Evolutionary conservation across 1,140 invertebrate genomes (phyloP), one percentile per base, ranked within the genome.

Genomic region (Aradophagus sp.): DNA sequence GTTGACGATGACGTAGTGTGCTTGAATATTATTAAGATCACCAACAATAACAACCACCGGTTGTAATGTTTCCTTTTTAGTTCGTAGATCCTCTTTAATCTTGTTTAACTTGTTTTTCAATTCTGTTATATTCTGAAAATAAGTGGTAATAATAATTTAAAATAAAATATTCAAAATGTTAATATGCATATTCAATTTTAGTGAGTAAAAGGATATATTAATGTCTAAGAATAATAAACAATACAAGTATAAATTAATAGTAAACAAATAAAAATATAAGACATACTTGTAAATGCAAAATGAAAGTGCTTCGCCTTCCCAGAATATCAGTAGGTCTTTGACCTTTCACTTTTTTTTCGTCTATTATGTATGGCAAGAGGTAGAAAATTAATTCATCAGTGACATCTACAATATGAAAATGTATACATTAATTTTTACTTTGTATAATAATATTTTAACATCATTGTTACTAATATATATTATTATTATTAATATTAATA

Each of bases 1-100:
- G 20, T 56, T 56, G 1, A 58, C 12, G 27, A 70, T 32, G 0
- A 58, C 52, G 16, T 17, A 26, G 6, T n/a, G 19, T 14, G 12
- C 13, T 36, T 58, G 5, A 0, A 31, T 26, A 17, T 31, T 13
- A 10, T 17, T 20, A 8, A 70, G n/a, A 11, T 50, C 27, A 16
- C 58, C 58, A 19, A 63, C 15, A 11, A 63, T n/a, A 13, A 23
- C 32, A 7, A 66, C 62, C 5, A 66, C 35, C 20, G 62, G 42
- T 17, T 66, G 50, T 1, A 66, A n/a, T 8, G 61, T 65, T 27
- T 65, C 41, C 10, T 63, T 53, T 8, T 38, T 5, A 1, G 36
- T 14, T 29, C 16, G 7, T 19, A 36, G 11, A 12, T 13, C 13
- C n/a, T 29, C 31, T 23, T 23, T 19, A 13, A 39, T 44, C 17